Evolutionary conservation across 2,797 vertebrate species (phyloP).

Genomic region (Chiloscyllium punctatum): DNA sequence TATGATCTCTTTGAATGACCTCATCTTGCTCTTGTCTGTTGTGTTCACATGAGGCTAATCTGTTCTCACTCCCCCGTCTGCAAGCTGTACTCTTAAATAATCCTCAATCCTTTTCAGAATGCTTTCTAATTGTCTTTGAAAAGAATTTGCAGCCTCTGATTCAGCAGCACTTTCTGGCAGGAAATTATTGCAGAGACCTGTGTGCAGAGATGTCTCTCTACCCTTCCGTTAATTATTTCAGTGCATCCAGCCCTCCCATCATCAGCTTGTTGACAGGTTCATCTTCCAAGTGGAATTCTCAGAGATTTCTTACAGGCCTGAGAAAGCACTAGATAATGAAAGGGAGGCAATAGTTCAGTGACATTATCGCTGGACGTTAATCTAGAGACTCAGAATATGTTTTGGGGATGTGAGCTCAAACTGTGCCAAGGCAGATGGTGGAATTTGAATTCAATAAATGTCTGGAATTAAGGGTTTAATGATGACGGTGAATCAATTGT

Average conservation of each 20-base stretch:
- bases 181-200: background rate
- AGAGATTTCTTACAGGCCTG: background rate
- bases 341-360: too few species aligned
- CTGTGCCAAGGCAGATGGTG: too few species aligned
- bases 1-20: too few species aligned
- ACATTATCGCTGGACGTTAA: too few species aligned
- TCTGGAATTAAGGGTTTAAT: too few species aligned
- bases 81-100: background rate
- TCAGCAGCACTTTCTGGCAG: background rate
- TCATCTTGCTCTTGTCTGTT: too few species aligned
- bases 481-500: too few species aligned
- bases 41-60: too few species aligned
- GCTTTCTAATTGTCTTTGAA: background rate
- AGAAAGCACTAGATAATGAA: background rate
- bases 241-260: background rate
- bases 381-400: too few species aligned
- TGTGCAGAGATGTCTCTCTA: background rate
- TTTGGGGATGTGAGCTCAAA: too few species aligned
- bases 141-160: background rate
- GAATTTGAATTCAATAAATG: too few species aligned
- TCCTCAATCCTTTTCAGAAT: background rate
- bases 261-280: background rate
- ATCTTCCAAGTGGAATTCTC: background rate
- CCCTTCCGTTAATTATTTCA: background rate
- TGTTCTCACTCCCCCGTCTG: too few species aligned